phyloP scores from a whole-genome alignment of 2,888 invertebrate species.

The Meghimatium bilineatum region DNA sequence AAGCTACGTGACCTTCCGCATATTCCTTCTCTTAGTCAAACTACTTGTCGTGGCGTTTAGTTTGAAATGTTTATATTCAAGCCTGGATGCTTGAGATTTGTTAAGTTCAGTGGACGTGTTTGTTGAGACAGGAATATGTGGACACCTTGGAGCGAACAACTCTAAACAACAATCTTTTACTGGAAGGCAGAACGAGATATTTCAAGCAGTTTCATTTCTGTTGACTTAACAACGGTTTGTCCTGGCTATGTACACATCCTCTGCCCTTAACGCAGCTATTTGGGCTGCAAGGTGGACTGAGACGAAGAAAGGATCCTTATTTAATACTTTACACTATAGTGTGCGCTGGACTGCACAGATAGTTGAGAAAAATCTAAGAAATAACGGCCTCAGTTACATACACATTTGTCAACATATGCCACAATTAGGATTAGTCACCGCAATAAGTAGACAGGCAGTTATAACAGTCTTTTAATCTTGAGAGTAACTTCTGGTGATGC shows the following conservation, averaged over 20 bases:
- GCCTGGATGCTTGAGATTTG: no score
- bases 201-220: constrained; percentile 15
- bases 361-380: not conserved
- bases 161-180: not conserved
- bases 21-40: no score
- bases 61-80: no score
- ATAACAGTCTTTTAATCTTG: no score
- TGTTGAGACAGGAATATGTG: no score
- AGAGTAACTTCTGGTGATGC: no score
- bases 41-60: no score
- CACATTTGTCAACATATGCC: no score
- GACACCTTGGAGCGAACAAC: not conserved
- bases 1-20: no score
- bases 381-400: not conserved
- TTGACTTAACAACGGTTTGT: constrained; percentile 16
- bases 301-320: not conserved
- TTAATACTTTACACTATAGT: not conserved
- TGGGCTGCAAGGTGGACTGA: not conserved
- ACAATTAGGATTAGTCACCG: no score
- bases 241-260: constrained; percentile 12
- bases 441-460: no score
- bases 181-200: not conserved
- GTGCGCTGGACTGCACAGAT: not conserved
- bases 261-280: constrained; percentile 20
- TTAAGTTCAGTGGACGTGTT: no score